These are phyloP conservation scores for Drosophila leonis DNA, from an alignment of 2,888 invertebrate genomes.

Conservation along the genomic window DNA sequence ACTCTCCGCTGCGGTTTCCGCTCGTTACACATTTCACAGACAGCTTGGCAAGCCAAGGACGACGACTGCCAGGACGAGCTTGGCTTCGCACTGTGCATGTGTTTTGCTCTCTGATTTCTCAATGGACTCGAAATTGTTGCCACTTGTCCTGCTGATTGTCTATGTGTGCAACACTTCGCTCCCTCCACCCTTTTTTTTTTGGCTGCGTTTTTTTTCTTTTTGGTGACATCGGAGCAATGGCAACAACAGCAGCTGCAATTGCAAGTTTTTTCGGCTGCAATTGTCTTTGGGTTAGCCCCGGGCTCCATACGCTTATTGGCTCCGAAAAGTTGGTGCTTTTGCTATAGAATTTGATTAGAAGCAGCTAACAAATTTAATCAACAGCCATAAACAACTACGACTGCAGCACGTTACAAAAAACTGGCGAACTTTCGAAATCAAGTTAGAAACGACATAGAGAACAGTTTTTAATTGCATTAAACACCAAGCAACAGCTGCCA, in stretches of 20 bases:
- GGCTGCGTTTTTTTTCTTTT: conserved; percentile 16
- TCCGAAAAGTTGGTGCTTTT: conserved; percentile 27
- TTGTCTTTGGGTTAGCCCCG: conserved; percentile 33
- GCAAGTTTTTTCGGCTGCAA: conserved; percentile 16
- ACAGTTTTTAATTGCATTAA: conserved; percentile 50
- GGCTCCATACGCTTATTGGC: conserved; percentile 58
- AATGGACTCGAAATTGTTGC: conserved; percentile 67
- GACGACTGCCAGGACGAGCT: conserved; percentile 35
- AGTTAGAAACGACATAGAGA: conserved; percentile 26
- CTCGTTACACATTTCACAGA: conserved; percentile 57
- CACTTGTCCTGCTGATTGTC: conserved; percentile 58
- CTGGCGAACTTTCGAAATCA: conserved; percentile 33
- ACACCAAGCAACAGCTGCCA: conserved; percentile 25
- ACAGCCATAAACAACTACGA: conserved; percentile 2
- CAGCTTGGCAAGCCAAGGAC: conserved; percentile 22
- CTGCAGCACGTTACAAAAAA: background rate
- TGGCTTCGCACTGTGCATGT: conserved; percentile 24
- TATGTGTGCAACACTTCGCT: background rate
- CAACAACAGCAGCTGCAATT: conserved; percentile 1
- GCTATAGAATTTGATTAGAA: conserved; percentile 42
- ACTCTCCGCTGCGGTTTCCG: conserved; percentile 48
- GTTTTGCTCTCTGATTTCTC: conserved; percentile 66
- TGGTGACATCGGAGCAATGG: conserved; percentile 16
- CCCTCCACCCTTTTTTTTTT: conserved; percentile 7
- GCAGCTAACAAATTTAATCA: conserved; percentile 37